These are phyloP conservation scores for Rhopalosiphum maidis DNA, from an alignment of 1,140 invertebrate genomes.

Conservation along the genomic window DNA sequence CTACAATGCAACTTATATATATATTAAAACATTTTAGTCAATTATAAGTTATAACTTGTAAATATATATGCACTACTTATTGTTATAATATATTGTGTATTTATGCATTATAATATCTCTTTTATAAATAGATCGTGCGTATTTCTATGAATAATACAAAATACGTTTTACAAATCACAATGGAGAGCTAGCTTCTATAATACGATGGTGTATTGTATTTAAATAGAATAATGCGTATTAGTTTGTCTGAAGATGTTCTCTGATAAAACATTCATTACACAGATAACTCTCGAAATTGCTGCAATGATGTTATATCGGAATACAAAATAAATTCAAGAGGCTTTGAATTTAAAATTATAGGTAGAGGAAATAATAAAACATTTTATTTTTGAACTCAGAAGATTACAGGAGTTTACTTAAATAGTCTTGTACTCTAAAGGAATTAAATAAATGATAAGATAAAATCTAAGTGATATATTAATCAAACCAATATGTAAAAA, in stretches of 20 bases:
- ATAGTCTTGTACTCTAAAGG: background rate
- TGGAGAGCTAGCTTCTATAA: background rate
- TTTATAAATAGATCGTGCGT: background rate
- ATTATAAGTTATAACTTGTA: background rate
- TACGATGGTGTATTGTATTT: constrained; percentile 25
- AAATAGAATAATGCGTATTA: constrained; percentile 25
- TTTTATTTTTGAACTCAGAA: background rate
- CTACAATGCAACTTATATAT: background rate
- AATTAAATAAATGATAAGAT: background rate
- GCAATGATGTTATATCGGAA: background rate
- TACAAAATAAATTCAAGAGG: background rate
- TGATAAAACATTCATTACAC: background rate
- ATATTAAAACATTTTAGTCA: background rate
- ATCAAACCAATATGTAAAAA: too few relatives aligned
- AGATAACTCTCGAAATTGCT: background rate
- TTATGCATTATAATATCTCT: background rate
- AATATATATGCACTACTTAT: background rate
- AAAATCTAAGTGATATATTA: background rate
- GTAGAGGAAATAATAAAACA: background rate
- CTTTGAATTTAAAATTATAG: background rate
- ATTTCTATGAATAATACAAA: constrained; percentile 39
- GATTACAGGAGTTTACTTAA: background rate
- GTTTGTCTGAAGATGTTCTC: background rate
- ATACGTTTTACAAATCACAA: background rate
- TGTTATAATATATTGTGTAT: background rate